These are phyloP conservation scores for Thamnophis elegans DNA, from an alignment of 2,797 vertebrate species.

Conservation along the genomic window DNA sequence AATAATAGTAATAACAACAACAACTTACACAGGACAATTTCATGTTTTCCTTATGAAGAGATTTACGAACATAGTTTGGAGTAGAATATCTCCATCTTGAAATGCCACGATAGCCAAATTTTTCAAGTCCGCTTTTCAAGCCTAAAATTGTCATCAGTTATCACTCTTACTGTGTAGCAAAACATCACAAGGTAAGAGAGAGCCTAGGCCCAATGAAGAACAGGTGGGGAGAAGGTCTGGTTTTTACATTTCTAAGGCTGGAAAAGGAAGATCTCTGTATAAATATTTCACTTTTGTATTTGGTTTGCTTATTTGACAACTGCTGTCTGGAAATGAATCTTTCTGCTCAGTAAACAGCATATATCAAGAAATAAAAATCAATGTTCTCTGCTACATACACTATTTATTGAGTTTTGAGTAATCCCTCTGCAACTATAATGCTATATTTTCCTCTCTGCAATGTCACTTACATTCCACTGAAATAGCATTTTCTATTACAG, in stretches of 20 bases:
- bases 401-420: background rate
- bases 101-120: background rate
- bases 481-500: background rate
- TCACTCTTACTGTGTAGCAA: background rate
- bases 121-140: background rate
- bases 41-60: background rate
- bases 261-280: background rate
- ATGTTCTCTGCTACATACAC: background rate
- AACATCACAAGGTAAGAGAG: background rate
- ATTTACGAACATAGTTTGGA: background rate
- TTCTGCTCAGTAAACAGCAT: slow-evolving; percentile 9
- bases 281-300: background rate
- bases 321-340: background rate
- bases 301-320: slow-evolving; percentile 1
- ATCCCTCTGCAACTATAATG: background rate
- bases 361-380: background rate
- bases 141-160: background rate
- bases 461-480: slow-evolving; percentile 3
- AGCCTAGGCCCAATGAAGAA: background rate
- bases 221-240: background rate
- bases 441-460: background rate
- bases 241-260: background rate
- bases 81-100: background rate
- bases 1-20: background rate
- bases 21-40: background rate